These are phyloP conservation scores for Brachystomella parvula DNA, from an alignment of 1,140 invertebrate genomes.

Conservation along the genomic window DNA sequence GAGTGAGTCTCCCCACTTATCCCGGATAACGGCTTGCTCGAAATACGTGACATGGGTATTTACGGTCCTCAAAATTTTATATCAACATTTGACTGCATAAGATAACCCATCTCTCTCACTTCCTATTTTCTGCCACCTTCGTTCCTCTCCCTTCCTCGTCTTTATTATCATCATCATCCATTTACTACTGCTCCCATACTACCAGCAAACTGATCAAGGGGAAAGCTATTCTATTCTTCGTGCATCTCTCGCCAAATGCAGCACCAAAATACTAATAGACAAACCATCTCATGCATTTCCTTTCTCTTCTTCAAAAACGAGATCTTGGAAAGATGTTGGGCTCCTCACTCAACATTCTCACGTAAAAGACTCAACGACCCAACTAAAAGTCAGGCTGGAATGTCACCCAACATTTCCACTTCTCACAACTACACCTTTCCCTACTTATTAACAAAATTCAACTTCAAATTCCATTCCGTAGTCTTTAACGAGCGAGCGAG, in stretches of 20 bases:
- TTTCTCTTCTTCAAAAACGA: neutral
- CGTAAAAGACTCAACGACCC: constrained; percentile 14
- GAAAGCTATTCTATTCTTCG: constrained; percentile 6
- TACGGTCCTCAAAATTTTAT: constrained; percentile 38
- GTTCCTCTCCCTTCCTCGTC: neutral
- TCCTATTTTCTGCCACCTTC: neutral
- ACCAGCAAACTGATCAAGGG: neutral
- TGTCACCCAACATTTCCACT: constrained; percentile 16
- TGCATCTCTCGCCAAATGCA: too few relatives aligned
- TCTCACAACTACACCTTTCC: neutral
- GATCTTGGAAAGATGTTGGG: neutral
- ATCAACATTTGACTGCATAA: constrained; percentile 33
- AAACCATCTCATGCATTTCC: constrained; percentile 3
- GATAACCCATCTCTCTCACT: constrained; percentile 9
- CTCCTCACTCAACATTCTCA: constrained; percentile 11
- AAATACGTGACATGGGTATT: constrained; percentile 37
- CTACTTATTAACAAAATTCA: neutral
- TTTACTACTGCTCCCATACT: neutral
- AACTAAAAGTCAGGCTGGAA: constrained; percentile 18
- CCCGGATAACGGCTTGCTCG: constrained; percentile 35
- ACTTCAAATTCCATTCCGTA: neutral
- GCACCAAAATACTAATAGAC: constrained; percentile 13
- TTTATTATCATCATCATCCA: constrained; percentile 14
- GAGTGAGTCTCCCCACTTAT: constrained; percentile 25
- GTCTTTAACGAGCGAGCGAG: too few relatives aligned